Evolutionary conservation across 2,113 vertebrate genomes (phyloP).

Genomic region (Synodontis membranacea): DNA sequence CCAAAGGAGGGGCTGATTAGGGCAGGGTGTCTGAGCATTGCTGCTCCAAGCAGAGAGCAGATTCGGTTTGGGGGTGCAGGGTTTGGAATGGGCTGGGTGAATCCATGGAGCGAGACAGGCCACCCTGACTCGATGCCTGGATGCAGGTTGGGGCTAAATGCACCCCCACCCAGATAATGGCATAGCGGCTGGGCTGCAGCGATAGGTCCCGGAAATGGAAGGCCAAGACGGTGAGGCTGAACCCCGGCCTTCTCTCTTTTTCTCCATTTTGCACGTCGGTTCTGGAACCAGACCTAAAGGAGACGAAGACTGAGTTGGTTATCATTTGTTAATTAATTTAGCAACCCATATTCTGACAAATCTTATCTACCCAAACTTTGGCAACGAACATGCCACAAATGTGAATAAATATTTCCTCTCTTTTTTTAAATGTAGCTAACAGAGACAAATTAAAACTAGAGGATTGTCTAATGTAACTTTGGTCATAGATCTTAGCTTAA

Average conservation of each 20-base stretch:
- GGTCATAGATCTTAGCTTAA: not conserved
- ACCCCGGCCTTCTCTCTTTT: conserved; percentile 86
- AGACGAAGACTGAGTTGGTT: conserved; percentile 3
- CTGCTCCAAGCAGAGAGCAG: conserved; percentile 80
- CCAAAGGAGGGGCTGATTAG: conserved; percentile 82
- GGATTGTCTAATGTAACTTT: not conserved
- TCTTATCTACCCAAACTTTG: not conserved
- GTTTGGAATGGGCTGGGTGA: conserved; percentile 72
- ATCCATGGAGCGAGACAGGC: conserved; percentile 76
- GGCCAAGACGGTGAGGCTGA: conserved; percentile 75
- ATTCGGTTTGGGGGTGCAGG: conserved; percentile 76
- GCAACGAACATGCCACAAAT: not conserved
- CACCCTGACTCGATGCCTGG: conserved; percentile 80
- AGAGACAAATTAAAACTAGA: not conserved
- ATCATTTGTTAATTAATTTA: not conserved
- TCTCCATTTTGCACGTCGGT: conserved; percentile 88
- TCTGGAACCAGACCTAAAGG: conserved; percentile 87
- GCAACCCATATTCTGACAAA: not conserved
- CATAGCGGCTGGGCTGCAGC: conserved; percentile 78
- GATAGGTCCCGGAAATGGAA: conserved; percentile 80
- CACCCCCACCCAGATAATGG: conserved; percentile 81
- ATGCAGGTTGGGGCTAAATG: conserved; percentile 77
- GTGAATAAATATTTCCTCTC: too few relatives aligned
- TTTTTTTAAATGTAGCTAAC: not conserved
- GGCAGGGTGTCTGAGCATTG: conserved; percentile 81